These are phyloP conservation scores for Hemibagrus wyckioides DNA, from an alignment of 2,113 vertebrate genomes.

Conservation along the genomic window DNA sequence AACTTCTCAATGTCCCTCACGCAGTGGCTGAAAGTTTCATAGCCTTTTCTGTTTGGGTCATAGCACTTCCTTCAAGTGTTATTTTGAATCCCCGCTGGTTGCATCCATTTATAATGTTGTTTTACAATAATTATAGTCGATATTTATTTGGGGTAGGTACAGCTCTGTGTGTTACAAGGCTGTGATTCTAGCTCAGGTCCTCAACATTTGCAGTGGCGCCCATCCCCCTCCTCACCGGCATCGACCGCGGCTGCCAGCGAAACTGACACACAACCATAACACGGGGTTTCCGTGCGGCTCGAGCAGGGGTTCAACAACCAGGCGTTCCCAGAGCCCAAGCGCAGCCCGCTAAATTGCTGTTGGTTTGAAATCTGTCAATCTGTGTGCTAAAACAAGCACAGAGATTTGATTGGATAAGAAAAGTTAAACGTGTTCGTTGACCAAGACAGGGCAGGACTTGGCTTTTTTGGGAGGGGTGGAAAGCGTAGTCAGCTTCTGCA, in stretches of 20 bases:
- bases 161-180: constrained; percentile 76
- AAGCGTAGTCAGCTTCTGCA: constrained; percentile 48
- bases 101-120: constrained; percentile 70
- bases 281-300: constrained; percentile 86
- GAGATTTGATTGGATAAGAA: constrained; percentile 52
- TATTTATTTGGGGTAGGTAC: constrained; percentile 76
- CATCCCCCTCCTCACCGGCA: constrained; percentile 90
- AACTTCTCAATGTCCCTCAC: constrained; percentile 76
- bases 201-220: constrained; percentile 76
- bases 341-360: constrained; percentile 65
- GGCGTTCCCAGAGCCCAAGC: constrained; percentile 58
- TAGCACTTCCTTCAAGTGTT: constrained; percentile 69
- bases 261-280: constrained; percentile 90
- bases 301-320: constrained; percentile 79
- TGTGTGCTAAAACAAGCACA: neutral
- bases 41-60: constrained; percentile 65
- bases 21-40: constrained; percentile 74
- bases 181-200: constrained; percentile 77
- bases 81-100: constrained; percentile 60
- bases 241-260: constrained; percentile 79
- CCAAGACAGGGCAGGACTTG: constrained; percentile 59
- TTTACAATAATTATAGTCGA: constrained; percentile 71
- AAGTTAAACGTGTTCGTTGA: constrained; percentile 52
- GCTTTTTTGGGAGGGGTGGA: constrained; percentile 54
- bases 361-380: constrained; percentile 64